A percentile compares a stretch with the other conserved stretches of the same genome.
These are phyloP conservation scores for Emmelina monodactyla DNA, from an alignment of 2,888 invertebrate genomes.

Conservation along the genomic window DNA sequence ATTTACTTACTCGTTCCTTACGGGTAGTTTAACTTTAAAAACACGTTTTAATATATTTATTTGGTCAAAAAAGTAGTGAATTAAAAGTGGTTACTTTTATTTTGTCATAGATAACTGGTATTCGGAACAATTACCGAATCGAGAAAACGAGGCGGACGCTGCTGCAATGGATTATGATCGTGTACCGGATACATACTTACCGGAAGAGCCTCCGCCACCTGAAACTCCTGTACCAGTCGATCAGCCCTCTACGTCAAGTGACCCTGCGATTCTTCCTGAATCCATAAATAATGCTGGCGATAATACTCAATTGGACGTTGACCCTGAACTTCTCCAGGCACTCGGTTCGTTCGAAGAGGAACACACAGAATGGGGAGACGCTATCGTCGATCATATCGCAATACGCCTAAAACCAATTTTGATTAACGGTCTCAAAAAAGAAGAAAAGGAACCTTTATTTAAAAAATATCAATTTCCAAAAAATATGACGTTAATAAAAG, in stretches of 20 bases:
- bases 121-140: not conserved
- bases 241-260: not conserved
- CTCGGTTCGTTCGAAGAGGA: constrained; percentile 5
- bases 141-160: not conserved
- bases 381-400: constrained; percentile 4
- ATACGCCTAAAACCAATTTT: constrained; percentile 3
- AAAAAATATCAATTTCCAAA: constrained; percentile 5
- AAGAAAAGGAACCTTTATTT: constrained; percentile 1
- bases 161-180: not conserved
- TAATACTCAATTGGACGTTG: not conserved
- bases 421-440: constrained; percentile 4
- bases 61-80: not conserved
- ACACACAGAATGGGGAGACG: constrained; percentile 7
- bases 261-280: not conserved
- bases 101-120: not conserved
- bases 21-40: no score
- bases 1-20: no score
- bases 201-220: not conserved
- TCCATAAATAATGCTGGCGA: not conserved
- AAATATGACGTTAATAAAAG: constrained; percentile 2
- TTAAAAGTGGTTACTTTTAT: not conserved
- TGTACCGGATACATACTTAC: not conserved
- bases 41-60: not conserved
- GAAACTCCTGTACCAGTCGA: not conserved
- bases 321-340: constrained; percentile 2